phyloP scores from a whole-genome alignment of 1,140 invertebrate genomes.

The Saccostrea cuccullata region DNA sequence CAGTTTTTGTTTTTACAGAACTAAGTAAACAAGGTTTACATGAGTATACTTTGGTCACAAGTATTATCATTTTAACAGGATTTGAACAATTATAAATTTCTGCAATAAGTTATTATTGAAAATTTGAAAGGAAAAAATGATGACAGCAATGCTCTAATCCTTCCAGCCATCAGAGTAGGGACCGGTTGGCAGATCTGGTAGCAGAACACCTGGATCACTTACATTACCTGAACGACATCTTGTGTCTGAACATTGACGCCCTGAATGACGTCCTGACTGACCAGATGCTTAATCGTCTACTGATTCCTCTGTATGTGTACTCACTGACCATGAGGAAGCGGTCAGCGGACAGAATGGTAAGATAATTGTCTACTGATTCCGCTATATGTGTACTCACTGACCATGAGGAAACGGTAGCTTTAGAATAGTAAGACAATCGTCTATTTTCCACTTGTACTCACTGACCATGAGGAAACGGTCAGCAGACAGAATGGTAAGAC shows the following conservation, averaged over 20 bases:
- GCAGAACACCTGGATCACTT: constrained; percentile 98
- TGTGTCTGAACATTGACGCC: constrained; percentile 93
- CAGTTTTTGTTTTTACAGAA: too few species aligned
- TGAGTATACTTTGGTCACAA: too few species aligned
- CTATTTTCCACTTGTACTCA: constrained; percentile 96
- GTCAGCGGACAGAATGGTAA: constrained; percentile 63
- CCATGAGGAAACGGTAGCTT: constrained; percentile 71
- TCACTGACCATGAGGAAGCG: constrained; percentile 83
- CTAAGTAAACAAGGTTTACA: too few species aligned
- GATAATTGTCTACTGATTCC: constrained; percentile 95
- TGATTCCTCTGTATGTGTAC: constrained; percentile 96
- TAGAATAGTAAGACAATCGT: constrained; percentile 84
- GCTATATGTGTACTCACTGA: constrained; percentile 94
- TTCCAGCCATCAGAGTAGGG: constrained; percentile 92
- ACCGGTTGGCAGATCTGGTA: constrained; percentile 93
- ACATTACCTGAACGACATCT: constrained; percentile 98
- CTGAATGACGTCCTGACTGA: constrained; percentile 97
- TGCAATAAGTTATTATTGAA: too few species aligned
- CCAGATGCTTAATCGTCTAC: constrained; percentile 93
- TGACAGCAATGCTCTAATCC: neutral
- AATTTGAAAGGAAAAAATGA: too few species aligned
- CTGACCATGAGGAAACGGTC: constrained; percentile 82
- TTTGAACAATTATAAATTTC: too few species aligned
- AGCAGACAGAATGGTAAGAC: too few species aligned
- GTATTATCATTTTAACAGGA: too few species aligned